Evolutionary conservation across 2,888 invertebrate species (phyloP).

Genomic region (Thymelicus lineola): DNA sequence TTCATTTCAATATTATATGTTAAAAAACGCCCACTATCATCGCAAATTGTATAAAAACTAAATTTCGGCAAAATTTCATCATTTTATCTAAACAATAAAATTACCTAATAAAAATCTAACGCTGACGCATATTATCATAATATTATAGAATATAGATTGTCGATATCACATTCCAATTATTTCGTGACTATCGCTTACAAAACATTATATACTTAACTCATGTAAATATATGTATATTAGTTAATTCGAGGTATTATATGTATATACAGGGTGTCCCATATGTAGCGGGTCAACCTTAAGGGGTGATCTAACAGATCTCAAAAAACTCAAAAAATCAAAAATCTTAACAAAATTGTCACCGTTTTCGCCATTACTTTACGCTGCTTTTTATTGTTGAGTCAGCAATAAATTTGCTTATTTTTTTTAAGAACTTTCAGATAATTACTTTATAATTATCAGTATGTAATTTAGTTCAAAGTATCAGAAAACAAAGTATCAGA

Average conservation of each 20-base stretch:
- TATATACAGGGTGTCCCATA: conserved; percentile 13
- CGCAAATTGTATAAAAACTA: conserved; percentile 10
- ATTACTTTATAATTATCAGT: too few relatives aligned
- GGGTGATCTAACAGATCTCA: too few relatives aligned
- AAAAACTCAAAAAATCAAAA: too few relatives aligned
- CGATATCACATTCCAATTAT: conserved; percentile 60
- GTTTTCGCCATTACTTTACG: too few relatives aligned
- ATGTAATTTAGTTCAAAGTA: too few relatives aligned
- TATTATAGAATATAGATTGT: conserved; percentile 46
- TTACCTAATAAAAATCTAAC: conserved; percentile 34
- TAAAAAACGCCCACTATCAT: not conserved
- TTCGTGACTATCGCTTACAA: conserved; percentile 55
- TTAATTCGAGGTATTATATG: conserved; percentile 61
- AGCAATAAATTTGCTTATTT: too few relatives aligned
- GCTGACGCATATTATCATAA: conserved; percentile 38
- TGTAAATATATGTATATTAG: conserved; percentile 47
- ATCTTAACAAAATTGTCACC: too few relatives aligned
- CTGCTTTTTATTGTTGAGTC: too few relatives aligned
- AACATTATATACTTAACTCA: conserved; percentile 53
- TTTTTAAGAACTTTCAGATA: too few relatives aligned
- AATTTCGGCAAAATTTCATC: not conserved
- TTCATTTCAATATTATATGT: conserved; percentile 7
- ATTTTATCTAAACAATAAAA: conserved; percentile 29
- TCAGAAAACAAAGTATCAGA: too few relatives aligned
- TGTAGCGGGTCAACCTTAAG: too few relatives aligned